Evolutionary conservation across 2,113 vertebrate species (phyloP), one percentile per base, ranked within the genome.

Genomic region (Bos indicus): DNA sequence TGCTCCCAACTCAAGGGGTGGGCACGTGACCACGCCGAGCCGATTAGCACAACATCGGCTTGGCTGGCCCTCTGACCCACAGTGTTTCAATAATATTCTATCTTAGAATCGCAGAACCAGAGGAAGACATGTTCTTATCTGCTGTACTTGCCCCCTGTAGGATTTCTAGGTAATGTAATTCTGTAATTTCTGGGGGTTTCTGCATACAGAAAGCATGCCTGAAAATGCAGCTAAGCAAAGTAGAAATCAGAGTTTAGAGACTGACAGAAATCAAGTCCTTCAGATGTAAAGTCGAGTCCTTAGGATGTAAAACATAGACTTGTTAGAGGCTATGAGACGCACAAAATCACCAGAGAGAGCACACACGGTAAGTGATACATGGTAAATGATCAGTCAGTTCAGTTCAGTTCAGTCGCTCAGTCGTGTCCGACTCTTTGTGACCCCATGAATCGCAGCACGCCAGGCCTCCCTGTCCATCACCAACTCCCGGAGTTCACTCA

Each of bases 321-420:
- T 46, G 33, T 52, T 57, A 43, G 62, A 43, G 30, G 62, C 62
- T 43, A 4, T 52, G n/a, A 60, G 36, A 51, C 6, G 16, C 40
- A 43, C 21, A 36, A 7, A 82, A n/a, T 1, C 28, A 71, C 26
- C 51, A n/a, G 59, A 43, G 33, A 26, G 19, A 59, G 26, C 14
- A 17, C 2, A 10, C 43, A 9, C 2, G 17, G 43, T 48, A 9
- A 28, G 16, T 54, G 30, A 14, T 19, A 7, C 40, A 40, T 0
- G 40, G 81, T 19, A 46, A 59, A 13, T 23, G 26, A 43, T 74
- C 36, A 87, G 15, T 17, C 48, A 48, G 48, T 48, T 48, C 48
- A 48, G 48, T 48, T 48, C 46, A 46, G 46, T 46, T 46, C 48
- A 48, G 48, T 48, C 0, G 2, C 48, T 48, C 48, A 48, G 48